These are phyloP conservation scores for Triplophysa rosa DNA, from an alignment of 2,113 vertebrate genomes.

Conservation along the genomic window DNA sequence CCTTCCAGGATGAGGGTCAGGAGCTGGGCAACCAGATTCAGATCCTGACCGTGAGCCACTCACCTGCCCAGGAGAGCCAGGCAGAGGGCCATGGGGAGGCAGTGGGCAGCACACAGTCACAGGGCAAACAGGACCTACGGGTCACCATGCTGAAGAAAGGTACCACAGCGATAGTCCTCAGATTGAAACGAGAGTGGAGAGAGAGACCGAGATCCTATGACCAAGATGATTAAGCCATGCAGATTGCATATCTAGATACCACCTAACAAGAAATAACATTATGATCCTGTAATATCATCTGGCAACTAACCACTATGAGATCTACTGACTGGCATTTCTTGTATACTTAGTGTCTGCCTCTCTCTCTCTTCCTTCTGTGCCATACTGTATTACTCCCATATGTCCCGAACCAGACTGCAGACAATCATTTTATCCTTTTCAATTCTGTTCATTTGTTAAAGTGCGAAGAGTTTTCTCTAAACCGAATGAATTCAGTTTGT, in stretches of 20 bases:
- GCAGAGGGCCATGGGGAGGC: constrained; percentile 76
- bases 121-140: constrained; percentile 89
- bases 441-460: not conserved
- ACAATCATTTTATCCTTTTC: not conserved
- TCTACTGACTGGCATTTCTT: not conserved
- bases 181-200: constrained; percentile 18
- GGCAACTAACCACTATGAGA: not conserved
- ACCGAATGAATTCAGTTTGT: constrained; percentile 2
- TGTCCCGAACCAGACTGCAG: not conserved
- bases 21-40: constrained; percentile 82
- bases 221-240: not conserved
- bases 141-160: constrained; percentile 97
- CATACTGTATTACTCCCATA: not conserved
- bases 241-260: not conserved
- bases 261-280: constrained; percentile 12
- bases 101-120: constrained; percentile 75
- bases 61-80: constrained; percentile 78
- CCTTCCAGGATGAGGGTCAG: constrained; percentile 83
- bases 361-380: too few species aligned
- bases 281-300: constrained; percentile 7
- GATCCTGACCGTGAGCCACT: constrained; percentile 86
- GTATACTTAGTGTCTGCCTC: constrained; percentile 14
- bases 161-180: constrained; percentile 59
- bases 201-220: constrained; percentile 12
- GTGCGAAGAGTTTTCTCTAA: not conserved